Evolutionary conservation across 2,797 vertebrate species (phyloP), one percentile per base, ranked within the genome.

Genomic region (Chrosomus eos): DNA sequence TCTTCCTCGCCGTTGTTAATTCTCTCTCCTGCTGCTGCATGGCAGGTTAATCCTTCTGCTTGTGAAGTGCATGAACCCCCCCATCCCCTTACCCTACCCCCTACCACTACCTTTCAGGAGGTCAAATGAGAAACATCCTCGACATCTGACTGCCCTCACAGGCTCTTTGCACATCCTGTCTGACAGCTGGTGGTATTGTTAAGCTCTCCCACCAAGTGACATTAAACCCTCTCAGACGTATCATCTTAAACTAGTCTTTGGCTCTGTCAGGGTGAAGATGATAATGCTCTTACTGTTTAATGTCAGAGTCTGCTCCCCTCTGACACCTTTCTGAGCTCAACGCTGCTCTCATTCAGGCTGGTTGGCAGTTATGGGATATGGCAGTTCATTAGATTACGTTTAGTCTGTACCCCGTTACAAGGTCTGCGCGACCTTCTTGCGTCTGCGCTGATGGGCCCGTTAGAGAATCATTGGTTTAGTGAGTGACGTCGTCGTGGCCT

Each of bases 401-500:
- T 58, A 76, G 83, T 79, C 83, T 87, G 79, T 55, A 31, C 45
- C 40, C 45, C 43, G 82, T 64, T 85, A 73, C 80, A 71, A 77
- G 51, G 48, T 83, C 88, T 72, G 86, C 80, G 21, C 91, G 89
- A 93, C 88, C 88, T 85, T 90, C 91, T 79, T 68, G 4, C 60
- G 85, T 87, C 84, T 70, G 82, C 70, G 8, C 88, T 88, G 58
- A 74, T 70, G 53, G 40, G 85, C 82, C 79, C 60, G 77, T 81
- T 70, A 36, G 84, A 64, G 86, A 85, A 88, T 84, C 82, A 90
- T 91, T 89, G 89, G 85, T 82, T n/a, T 79, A 45, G 68, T 91
- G 91, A 95, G 74, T 92, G 94, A 90, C 93, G 91, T 89, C 79
- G 45, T 45, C 38, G 62, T 71, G 89, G 90, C 93, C 92, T 89